phyloP scores from a whole-genome alignment of 2,797 vertebrate species.

The Gambelia wislizenii region DNA sequence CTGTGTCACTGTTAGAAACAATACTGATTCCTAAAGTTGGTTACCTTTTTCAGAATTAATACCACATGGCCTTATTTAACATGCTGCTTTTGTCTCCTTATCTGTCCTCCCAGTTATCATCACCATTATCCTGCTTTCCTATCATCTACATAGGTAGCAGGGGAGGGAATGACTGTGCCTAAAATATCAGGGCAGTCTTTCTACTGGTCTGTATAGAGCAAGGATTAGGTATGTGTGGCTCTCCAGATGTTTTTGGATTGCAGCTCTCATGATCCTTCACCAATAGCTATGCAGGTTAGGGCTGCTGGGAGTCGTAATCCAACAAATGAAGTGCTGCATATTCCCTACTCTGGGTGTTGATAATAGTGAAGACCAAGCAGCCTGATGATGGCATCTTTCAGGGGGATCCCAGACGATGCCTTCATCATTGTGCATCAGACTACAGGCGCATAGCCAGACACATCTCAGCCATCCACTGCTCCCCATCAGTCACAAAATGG shows the following conservation, averaged over 20 bases:
- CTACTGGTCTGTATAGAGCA: too few species aligned
- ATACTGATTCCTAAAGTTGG: constrained; percentile 20
- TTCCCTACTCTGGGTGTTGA: background rate
- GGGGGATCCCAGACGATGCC: background rate
- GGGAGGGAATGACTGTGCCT: background rate
- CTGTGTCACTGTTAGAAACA: constrained; percentile 30
- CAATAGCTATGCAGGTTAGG: background rate
- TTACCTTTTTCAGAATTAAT: background rate
- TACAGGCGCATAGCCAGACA: too few species aligned
- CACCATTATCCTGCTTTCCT: background rate
- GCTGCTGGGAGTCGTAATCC: background rate
- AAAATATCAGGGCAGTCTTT: background rate
- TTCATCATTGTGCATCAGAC: background rate
- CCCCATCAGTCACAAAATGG: too few species aligned
- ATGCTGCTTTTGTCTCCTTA: background rate
- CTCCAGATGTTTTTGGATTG: background rate
- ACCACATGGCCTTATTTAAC: background rate
- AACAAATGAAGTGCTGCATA: background rate
- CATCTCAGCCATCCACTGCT: too few species aligned
- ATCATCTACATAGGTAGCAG: background rate
- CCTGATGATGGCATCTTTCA: too few species aligned
- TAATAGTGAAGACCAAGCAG: background rate
- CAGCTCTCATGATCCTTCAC: too few species aligned
- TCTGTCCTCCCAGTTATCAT: background rate
- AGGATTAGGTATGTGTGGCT: background rate